Conservation (phyloP, 2,888 invertebrate genomes). For the Phengaris alcon region DNA sequence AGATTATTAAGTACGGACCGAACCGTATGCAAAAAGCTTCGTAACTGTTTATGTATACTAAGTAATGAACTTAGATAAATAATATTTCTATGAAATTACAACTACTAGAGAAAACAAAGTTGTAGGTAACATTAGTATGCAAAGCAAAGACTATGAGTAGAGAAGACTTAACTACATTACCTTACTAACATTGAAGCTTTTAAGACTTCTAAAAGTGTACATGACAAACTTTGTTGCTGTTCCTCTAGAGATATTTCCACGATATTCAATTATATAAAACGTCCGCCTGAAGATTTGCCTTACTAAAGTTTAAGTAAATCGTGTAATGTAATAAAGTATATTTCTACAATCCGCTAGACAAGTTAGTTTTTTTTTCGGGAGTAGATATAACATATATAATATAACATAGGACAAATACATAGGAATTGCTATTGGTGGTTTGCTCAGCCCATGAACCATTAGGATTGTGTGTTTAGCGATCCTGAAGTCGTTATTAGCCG, state of each 20-base stretch:
- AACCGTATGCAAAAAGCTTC: too few relatives aligned
- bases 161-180: conserved; percentile 4
- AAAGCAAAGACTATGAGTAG: not conserved
- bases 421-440: too few relatives aligned
- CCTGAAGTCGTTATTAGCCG: too few relatives aligned
- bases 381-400: too few relatives aligned
- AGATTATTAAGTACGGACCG: too few relatives aligned
- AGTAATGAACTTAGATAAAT: too few relatives aligned
- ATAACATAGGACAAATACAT: too few relatives aligned
- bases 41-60: too few relatives aligned
- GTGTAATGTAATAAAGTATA: not conserved
- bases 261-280: conserved; percentile 12
- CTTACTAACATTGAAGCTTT: conserved; percentile 8
- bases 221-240: conserved; percentile 10
- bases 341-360: too few relatives aligned
- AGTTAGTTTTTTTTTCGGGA: too few relatives aligned
- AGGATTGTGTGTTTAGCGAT: too few relatives aligned
- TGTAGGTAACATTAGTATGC: not conserved
- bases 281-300: not conserved
- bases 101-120: not conserved
- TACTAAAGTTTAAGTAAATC: not conserved
- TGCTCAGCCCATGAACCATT: too few relatives aligned
- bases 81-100: not conserved
- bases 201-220: conserved; percentile 19
- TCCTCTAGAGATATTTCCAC: not conserved